These are phyloP conservation scores for Trichechus manatus DNA, from an alignment of 2,113 vertebrate genomes.

Conservation along the genomic window DNA sequence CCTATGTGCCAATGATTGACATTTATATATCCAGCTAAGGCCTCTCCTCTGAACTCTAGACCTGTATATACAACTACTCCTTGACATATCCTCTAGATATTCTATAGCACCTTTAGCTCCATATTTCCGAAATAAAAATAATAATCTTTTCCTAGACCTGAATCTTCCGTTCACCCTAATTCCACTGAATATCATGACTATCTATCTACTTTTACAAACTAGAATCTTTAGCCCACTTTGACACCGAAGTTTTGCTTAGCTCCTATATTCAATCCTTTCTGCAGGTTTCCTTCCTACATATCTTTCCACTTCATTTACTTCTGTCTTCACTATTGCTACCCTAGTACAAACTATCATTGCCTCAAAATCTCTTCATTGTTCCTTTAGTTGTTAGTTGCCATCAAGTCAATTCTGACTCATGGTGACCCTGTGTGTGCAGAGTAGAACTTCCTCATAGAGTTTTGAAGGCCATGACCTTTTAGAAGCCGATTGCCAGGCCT, in stretches of 20 bases:
- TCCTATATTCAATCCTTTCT: background rate
- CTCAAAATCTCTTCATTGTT: background rate
- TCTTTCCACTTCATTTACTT: background rate
- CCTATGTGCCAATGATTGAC: constrained; percentile 20
- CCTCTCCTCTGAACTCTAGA: background rate
- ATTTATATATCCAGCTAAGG: background rate
- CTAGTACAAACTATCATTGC: background rate
- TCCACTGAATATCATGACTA: background rate
- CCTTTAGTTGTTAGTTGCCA: background rate
- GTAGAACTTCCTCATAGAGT: background rate
- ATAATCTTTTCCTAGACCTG: background rate
- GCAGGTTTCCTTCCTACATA: background rate
- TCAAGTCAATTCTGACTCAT: background rate
- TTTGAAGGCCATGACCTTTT: background rate
- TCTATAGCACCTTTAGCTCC: background rate
- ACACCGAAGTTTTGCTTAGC: background rate
- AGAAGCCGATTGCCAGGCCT: background rate
- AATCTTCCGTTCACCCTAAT: background rate
- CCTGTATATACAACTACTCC: background rate
- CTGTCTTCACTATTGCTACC: background rate
- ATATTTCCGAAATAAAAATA: constrained; percentile 15
- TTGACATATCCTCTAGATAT: background rate
- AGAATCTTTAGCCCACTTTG: background rate
- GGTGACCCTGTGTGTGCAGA: background rate
- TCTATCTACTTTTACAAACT: background rate